phyloP scores from a whole-genome alignment of 2,888 invertebrate genomes.

The Hydroisotoma schaefferi region DNA sequence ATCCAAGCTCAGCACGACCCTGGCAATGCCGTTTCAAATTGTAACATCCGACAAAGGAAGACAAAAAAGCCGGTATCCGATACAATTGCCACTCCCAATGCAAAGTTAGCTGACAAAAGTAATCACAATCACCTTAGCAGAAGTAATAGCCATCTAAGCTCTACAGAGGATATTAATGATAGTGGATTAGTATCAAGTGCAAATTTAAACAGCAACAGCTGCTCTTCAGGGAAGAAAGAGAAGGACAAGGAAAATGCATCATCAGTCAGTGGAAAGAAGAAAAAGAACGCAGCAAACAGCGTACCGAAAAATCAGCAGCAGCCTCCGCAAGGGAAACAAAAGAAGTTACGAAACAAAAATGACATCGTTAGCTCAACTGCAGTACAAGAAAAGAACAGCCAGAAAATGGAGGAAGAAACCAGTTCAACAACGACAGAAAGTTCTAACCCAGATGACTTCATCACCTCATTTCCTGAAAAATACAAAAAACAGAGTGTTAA shows the following conservation, averaged over 20 bases:
- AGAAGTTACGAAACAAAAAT: slow-evolving; percentile 3
- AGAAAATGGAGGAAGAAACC: slow-evolving; percentile 61
- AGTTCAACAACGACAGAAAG: slow-evolving; percentile 69
- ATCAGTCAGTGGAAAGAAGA: slow-evolving; percentile 1
- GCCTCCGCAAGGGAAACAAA: neutral
- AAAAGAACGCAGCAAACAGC: slow-evolving; percentile 2
- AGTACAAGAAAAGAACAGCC: slow-evolving; percentile 16
- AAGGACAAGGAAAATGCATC: slow-evolving; percentile 23
- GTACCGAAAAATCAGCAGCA: neutral
- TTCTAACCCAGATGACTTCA: slow-evolving; percentile 61
- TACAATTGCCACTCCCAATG: slow-evolving; percentile 6
- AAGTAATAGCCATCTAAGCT: neutral
- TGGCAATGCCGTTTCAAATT: neutral
- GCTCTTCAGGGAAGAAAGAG: slow-evolving; percentile 18
- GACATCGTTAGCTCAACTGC: neutral
- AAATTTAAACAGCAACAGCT: neutral
- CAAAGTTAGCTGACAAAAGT: slow-evolving; percentile 7
- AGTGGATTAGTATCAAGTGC: neutral
- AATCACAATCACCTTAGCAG: neutral
- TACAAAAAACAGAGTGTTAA: slow-evolving; percentile 18
- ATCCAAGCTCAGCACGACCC: neutral
- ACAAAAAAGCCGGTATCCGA: neutral
- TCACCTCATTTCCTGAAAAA: slow-evolving; percentile 23
- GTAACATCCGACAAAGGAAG: slow-evolving; percentile 5
- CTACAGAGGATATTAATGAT: neutral